Base-by-base conservation (phyloP, 2,888 invertebrate species). In the Microctonus hyperodae region DNA sequence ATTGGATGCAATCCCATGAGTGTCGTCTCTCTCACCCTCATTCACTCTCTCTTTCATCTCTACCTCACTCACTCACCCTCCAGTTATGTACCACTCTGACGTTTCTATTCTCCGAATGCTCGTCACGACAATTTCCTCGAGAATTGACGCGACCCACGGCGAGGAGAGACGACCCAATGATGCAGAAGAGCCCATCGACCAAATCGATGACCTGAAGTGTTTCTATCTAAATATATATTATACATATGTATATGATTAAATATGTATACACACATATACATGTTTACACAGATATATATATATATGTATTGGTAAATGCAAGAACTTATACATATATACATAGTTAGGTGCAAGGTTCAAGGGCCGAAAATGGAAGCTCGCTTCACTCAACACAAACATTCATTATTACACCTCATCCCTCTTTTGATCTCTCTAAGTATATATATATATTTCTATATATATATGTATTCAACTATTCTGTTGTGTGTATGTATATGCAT, bases 351-450 rank as follows among this genome's bases (percentile, higher is more conserved):
- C 11, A 6, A 31, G 66, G 63, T 68, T 70, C 44, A 62, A 64
- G 67, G 68, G 55, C 58, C 71, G 73, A 78, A 77, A 80, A 77
- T 75, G 76, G 76, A 76, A 75, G 75, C 73, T 74, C 75, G 74
- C 73, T 61, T 72, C 69, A 48, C 53, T 64, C 69, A 73, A 69
- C 75, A 76, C 76, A 77, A 79, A 78, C 76, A 79, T 81, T 81
- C 77, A 78, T 80, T 77, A 79, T 81, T 76, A 73, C 74, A 75
- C 11, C 51, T 35, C 55, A 40, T 70, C 67, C 25, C 35, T 56
- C 44, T 66, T 60, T 65, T 56, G 53, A 71, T 70, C 69, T 33
- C 48, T n/a, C 55, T 16, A 44, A n/a, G 5, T 40, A 40, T 40
- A 3, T 13, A 2, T 37, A 16, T 16, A 16, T 44, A n/a, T 44